Percentiles rank a stretch among this genome's conserved stretches.
These are phyloP conservation scores for Petrocephalus zakoni DNA, from an alignment of 2,113 vertebrate genomes.

Conservation along the genomic window DNA sequence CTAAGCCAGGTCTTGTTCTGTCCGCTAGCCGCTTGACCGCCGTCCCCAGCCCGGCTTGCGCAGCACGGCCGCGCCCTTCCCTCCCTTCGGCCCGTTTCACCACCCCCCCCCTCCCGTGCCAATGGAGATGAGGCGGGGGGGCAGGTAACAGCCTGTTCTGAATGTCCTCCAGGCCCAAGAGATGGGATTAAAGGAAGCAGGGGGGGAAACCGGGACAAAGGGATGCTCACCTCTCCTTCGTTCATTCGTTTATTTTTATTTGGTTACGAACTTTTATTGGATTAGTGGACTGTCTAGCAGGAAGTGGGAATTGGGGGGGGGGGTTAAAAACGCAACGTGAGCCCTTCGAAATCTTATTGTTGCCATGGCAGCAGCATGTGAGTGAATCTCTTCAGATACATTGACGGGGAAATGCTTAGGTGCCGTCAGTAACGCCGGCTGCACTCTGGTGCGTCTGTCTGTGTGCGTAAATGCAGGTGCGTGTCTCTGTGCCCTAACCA, in stretches of 20 bases:
- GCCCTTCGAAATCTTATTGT: not conserved
- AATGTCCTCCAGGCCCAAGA: constrained; percentile 49
- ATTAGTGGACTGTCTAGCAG: constrained; percentile 29
- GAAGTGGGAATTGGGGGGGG: constrained; percentile 13
- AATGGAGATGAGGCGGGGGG: constrained; percentile 26
- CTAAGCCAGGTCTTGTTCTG: not conserved
- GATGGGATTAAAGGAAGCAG: constrained; percentile 56
- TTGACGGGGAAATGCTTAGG: not conserved
- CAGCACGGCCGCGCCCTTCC: not conserved
- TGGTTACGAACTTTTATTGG: constrained; percentile 23
- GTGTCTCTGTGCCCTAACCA: not conserved
- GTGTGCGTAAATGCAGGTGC: not conserved
- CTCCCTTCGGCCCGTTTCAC: not conserved
- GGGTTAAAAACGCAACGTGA: constrained; percentile 9
- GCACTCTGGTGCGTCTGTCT: not conserved
- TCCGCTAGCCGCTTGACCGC: not conserved
- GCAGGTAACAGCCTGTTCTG: constrained; percentile 51
- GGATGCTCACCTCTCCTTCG: constrained; percentile 21
- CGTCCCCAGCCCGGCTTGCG: not conserved
- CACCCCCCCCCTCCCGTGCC: not conserved
- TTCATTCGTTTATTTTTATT: constrained; percentile 15
- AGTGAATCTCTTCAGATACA: not conserved
- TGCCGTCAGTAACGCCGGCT: not conserved
- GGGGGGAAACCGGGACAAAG: constrained; percentile 25
- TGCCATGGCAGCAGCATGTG: not conserved